Base-by-base conservation (phyloP, 2,888 invertebrate species). In the Drosophila picticornis region DNA sequence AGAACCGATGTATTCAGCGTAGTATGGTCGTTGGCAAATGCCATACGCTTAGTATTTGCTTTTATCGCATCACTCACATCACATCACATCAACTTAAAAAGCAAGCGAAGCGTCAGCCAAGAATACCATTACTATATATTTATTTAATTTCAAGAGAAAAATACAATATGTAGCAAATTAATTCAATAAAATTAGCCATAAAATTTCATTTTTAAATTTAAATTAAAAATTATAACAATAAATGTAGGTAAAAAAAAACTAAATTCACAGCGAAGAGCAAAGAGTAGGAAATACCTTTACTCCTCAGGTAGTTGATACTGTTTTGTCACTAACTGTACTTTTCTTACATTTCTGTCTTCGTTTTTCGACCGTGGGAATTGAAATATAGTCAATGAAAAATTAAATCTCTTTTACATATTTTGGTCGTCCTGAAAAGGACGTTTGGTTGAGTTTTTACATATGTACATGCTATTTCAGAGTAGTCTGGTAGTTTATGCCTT, bases 351-450 rank as follows among this genome's bases (percentile, higher is more conserved):
- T 34, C 13, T 25, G 16, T 16, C 9, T 22, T 32, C 1, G 10
- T 13, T 52, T 22, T 22, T 25, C 2, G 10, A 40, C 40, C 10
- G 2, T 6, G n/a, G n/a, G 2, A 6, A n/a, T 2, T 40, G 11
- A 40, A n/a, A n/a, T 16, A 34, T 32, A 5, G 38, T 9, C 19
- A n/a, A 1, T 52, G 31, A 7, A 31, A 34, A 19, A 25, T 3
- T 34, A 6, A 19, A 38, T 40, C 29, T n/a, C 29, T 56, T 56
- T 56, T 38, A n/a, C 11, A 29, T 56, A 27, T 29, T n/a, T 56
- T 38, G 55, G 29, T 38, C 55, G 38, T 56, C 29, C 38, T 56
- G 38, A 29, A 29, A 53, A 53, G 53, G 25, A 34, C 34, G 34
- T 34, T 53, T 34, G 34, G 5, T 56, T n/a, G 10, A 6, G 5